Percentiles rank a stretch among this genome's conserved stretches.
phyloP scores from a whole-genome alignment of 2,797 vertebrate species.

The Sphenopsis melanotis region DNA sequence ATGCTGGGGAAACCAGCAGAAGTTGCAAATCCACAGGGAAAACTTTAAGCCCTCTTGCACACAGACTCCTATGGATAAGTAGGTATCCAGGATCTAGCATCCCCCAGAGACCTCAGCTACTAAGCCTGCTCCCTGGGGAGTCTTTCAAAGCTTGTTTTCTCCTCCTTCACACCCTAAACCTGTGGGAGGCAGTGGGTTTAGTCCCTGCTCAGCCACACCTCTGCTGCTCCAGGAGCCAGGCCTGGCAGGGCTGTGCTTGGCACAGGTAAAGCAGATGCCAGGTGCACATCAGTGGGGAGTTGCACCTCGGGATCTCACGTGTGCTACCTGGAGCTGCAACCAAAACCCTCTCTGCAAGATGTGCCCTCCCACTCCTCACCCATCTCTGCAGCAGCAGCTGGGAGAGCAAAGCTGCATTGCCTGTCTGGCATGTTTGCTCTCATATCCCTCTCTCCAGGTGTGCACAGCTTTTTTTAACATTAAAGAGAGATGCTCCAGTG shows the following conservation, averaged over 20 bases:
- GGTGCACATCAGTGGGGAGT: not conserved
- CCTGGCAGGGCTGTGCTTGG: not conserved
- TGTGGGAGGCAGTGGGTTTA: accelerated
- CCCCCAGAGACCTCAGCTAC: not conserved
- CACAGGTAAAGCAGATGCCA: not conserved
- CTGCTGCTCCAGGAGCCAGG: not conserved
- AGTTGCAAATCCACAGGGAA: slow-evolving; percentile 8
- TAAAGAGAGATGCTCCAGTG: accelerated
- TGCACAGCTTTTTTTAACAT: not conserved
- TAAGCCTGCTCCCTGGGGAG: not conserved
- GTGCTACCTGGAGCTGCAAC: not conserved
- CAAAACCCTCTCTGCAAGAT: not conserved
- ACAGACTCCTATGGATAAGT: not conserved
- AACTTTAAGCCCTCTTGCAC: not conserved
- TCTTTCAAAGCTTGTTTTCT: not conserved
- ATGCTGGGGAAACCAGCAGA: not conserved
- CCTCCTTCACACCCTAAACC: not conserved
- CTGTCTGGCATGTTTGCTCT: not conserved
- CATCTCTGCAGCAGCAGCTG: not conserved
- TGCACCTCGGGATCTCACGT: not conserved
- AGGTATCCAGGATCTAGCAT: not conserved
- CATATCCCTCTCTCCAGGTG: not conserved
- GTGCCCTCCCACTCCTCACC: accelerated
- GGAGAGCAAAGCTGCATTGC: not conserved
- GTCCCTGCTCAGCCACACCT: not conserved